phyloP scores from a whole-genome alignment of 2,888 invertebrate species.

The Drosophila subsilvestris region DNA sequence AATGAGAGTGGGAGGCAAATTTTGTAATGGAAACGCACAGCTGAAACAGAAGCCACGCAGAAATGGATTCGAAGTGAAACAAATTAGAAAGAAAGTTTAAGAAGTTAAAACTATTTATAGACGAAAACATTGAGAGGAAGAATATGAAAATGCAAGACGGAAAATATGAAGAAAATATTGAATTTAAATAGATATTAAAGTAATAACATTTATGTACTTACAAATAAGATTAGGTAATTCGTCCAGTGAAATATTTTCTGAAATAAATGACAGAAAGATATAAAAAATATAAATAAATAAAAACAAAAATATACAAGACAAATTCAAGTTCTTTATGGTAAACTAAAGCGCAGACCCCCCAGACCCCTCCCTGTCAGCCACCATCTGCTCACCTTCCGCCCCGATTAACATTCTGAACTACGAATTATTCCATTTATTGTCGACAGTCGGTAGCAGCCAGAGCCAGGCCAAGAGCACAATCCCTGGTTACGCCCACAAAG shows the following conservation, averaged over 20 bases:
- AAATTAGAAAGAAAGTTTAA: neutral
- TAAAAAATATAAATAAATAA: neutral
- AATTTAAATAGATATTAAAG: too few relatives aligned
- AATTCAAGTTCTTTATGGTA: neutral
- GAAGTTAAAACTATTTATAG: neutral
- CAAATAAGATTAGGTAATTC: too few relatives aligned
- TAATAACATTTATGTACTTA: too few relatives aligned
- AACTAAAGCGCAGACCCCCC: neutral
- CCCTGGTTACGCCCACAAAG: conserved; percentile 36
- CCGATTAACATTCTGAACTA: neutral
- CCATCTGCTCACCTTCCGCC: conserved; percentile 9
- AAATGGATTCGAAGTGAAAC: neutral
- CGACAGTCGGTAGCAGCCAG: neutral
- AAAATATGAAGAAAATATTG: too few relatives aligned
- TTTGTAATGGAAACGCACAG: neutral
- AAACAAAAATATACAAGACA: neutral
- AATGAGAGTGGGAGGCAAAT: neutral
- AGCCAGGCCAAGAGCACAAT: neutral
- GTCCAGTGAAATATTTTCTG: too few relatives aligned
- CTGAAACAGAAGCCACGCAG: neutral
- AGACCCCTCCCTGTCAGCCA: too few relatives aligned
- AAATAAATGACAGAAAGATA: too few relatives aligned
- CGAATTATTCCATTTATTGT: neutral
- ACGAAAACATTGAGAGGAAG: neutral
- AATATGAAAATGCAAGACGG: neutral